Evolutionary conservation across 2,113 vertebrate species (phyloP).

Genomic region (Paedocypris sp.): DNA sequence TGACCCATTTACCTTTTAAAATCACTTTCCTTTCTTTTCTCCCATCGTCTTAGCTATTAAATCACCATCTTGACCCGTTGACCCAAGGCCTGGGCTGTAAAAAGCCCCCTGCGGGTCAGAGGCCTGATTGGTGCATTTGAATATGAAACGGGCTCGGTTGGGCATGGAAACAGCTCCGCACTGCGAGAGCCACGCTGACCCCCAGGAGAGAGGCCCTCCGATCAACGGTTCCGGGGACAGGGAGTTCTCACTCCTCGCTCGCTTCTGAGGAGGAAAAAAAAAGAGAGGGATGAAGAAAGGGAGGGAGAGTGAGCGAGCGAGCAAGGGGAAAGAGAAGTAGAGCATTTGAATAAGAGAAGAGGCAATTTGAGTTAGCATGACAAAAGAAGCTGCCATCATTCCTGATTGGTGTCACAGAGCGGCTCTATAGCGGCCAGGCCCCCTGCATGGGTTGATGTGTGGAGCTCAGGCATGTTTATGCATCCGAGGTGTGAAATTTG

Average conservation of each 20-base stretch:
- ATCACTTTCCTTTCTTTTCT: conserved; percentile 47
- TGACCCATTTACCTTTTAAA: conserved; percentile 64
- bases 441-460: conserved; percentile 55
- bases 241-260: conserved; percentile 33
- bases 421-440: conserved; percentile 58
- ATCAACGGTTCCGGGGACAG: conserved; percentile 42
- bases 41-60: conserved; percentile 61
- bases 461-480: conserved; percentile 64
- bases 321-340: background rate
- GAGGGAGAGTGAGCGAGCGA: no score
- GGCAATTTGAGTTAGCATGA: conserved; percentile 66
- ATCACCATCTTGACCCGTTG: conserved; percentile 69
- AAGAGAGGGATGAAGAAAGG: conserved; percentile 40
- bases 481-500: conserved; percentile 64
- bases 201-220: conserved; percentile 57
- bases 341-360: conserved; percentile 71
- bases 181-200: conserved; percentile 53
- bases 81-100: conserved; percentile 61
- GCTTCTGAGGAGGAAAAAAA: conserved; percentile 37
- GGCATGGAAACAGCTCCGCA: conserved; percentile 63
- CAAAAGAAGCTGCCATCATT: conserved; percentile 64
- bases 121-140: conserved; percentile 71
- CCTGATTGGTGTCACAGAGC: conserved; percentile 72
- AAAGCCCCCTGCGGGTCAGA: conserved; percentile 62
- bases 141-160: conserved; percentile 65